A percentile compares a stretch with the other conserved stretches of the same genome.
These are phyloP conservation scores for Xanthia togata DNA, from an alignment of 2,888 invertebrate species.

Conservation along the genomic window DNA sequence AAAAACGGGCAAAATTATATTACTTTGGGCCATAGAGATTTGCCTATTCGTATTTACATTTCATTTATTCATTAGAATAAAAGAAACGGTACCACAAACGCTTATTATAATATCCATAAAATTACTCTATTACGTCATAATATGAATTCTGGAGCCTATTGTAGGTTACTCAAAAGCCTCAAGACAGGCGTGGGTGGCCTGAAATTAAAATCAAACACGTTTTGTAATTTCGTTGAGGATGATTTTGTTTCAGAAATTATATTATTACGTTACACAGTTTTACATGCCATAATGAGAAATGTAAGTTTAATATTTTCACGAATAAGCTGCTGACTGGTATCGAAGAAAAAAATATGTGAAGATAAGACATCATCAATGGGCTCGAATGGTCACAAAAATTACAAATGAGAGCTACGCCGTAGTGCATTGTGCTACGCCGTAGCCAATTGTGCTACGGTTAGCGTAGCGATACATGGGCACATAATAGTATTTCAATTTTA, in stretches of 20 bases:
- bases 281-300: neutral
- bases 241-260: constrained; percentile 2
- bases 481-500: neutral
- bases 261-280: neutral
- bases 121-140: neutral
- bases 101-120: neutral
- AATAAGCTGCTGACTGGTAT: too few relatives aligned
- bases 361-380: neutral
- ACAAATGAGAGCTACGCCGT: neutral
- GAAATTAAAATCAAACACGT: constrained; percentile 35
- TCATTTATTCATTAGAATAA: constrained; percentile 21
- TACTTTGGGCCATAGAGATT: neutral
- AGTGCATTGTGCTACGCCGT: neutral
- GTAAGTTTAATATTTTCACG: neutral
- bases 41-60: constrained; percentile 8
- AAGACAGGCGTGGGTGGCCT: constrained; percentile 21
- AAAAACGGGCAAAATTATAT: too few relatives aligned
- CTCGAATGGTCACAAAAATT: neutral
- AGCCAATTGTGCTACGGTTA: neutral
- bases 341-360: neutral
- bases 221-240: constrained; percentile 1
- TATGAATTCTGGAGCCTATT: neutral
- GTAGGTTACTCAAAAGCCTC: neutral
- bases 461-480: neutral
- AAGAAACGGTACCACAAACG: neutral